Conservation (phyloP, 2,113 vertebrate species). For the Sisor rabdophorus region DNA sequence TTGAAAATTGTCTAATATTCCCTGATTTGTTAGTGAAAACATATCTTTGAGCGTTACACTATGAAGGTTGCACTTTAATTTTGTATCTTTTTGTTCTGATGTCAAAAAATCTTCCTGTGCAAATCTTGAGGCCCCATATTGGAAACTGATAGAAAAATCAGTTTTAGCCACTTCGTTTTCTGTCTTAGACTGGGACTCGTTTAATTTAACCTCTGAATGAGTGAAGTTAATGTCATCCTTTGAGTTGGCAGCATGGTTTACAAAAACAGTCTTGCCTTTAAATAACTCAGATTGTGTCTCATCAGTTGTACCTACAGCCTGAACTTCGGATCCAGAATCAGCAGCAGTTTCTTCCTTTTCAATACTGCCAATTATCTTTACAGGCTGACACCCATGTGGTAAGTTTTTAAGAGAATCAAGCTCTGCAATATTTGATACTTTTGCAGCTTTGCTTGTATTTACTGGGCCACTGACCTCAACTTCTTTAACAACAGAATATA, state of each 20-base stretch:
- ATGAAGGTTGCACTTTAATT: constrained; percentile 10
- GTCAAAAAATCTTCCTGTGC: constrained; percentile 9
- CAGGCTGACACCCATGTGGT: constrained; percentile 78
- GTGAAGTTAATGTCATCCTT: constrained; percentile 75
- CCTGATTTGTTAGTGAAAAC: neutral
- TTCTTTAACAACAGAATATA: constrained; percentile 94
- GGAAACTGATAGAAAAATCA: neutral
- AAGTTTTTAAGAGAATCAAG: constrained; percentile 76
- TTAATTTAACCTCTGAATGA: constrained; percentile 9
- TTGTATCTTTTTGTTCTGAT: constrained; percentile 38
- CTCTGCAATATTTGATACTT: constrained; percentile 88
- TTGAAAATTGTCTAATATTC: neutral
- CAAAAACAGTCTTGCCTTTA: constrained; percentile 20
- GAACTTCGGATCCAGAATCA: constrained; percentile 22
- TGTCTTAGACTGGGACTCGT: constrained; percentile 17
- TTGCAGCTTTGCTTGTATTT: constrained; percentile 77
- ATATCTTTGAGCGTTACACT: neutral
- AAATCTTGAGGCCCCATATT: constrained; percentile 4
- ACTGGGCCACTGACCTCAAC: constrained; percentile 83
- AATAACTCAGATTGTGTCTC: neutral
- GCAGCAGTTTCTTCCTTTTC: constrained; percentile 64
- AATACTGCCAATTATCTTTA: constrained; percentile 92
- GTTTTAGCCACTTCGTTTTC: constrained; percentile 1
- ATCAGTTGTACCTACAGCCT: constrained; percentile 16
- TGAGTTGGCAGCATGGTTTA: constrained; percentile 83